A percentile compares a stretch with the other conserved stretches of the same genome.
phyloP scores from a whole-genome alignment of 2,888 invertebrate species.

The Nymphalis polychloros region DNA sequence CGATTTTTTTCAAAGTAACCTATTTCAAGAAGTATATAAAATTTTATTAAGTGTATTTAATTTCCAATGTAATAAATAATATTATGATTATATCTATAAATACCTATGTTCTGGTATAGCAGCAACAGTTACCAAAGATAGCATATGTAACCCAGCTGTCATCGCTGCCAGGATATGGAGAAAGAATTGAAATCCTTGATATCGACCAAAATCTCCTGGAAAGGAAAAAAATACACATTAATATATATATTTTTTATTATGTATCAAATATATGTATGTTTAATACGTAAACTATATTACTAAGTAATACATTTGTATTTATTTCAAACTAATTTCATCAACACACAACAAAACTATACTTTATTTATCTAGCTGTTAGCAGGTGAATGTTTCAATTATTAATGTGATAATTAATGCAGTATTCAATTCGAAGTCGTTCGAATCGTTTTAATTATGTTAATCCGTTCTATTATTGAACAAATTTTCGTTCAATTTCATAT shows the following conservation, averaged over 20 bases:
- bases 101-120: constrained; percentile 88
- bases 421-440: neutral
- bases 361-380: neutral
- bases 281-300: too few species aligned
- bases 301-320: too few species aligned
- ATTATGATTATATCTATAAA: neutral
- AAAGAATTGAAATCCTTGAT: constrained; percentile 89
- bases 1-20: too few species aligned
- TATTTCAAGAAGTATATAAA: too few species aligned
- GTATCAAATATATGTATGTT: too few species aligned
- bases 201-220: constrained; percentile 91
- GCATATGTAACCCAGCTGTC: constrained; percentile 91
- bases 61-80: too few species aligned
- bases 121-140: constrained; percentile 89
- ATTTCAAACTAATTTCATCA: too few species aligned
- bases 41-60: too few species aligned
- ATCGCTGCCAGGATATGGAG: constrained; percentile 89
- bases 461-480: too few species aligned
- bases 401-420: neutral
- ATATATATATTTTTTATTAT: neutral
- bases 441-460: too few species aligned
- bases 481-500: neutral
- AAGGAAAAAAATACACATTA: constrained; percentile 39
- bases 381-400: neutral
- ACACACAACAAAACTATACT: neutral